These are phyloP conservation scores for Sialis fuliginosa DNA, from an alignment of 2,888 invertebrate species.

Conservation along the genomic window DNA sequence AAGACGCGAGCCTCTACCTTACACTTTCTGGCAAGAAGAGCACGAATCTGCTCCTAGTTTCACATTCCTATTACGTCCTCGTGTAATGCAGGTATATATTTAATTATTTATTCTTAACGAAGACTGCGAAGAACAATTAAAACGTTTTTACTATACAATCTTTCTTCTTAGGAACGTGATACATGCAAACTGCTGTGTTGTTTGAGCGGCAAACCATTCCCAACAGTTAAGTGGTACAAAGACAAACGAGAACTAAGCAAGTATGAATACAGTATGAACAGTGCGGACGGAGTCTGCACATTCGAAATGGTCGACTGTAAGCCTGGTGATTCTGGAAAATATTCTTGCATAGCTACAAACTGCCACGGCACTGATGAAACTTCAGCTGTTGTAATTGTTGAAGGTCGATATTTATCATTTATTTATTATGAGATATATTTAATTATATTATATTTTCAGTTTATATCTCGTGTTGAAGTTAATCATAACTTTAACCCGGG, in stretches of 20 bases:
- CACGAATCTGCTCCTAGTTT: conserved; percentile 88
- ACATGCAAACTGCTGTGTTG: conserved; percentile 97
- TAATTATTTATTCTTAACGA: background rate
- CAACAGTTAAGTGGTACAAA: conserved; percentile 85
- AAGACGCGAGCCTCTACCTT: conserved; percentile 64
- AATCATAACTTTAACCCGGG: no score
- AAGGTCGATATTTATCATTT: conserved; percentile 41
- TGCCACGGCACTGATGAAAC: conserved; percentile 90
- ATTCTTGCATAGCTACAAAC: conserved; percentile 86
- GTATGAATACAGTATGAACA: conserved; percentile 78
- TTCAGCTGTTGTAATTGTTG: conserved; percentile 86
- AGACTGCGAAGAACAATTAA: background rate
- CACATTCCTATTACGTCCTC: conserved; percentile 95
- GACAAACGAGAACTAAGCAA: conserved; percentile 82
- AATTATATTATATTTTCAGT: background rate
- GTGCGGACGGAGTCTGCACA: conserved; percentile 89
- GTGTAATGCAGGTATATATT: conserved; percentile 75
- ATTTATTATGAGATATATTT: background rate
- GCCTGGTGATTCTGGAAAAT: conserved; percentile 91
- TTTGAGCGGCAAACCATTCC: conserved; percentile 84
- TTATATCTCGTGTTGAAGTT: background rate
- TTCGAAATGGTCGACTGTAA: conserved; percentile 92
- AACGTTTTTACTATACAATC: background rate
- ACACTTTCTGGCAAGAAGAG: conserved; percentile 83
- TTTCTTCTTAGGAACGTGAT: conserved; percentile 39